These are phyloP conservation scores for Epinephelus awoara DNA, from an alignment of 2,797 vertebrate genomes.

Conservation along the genomic window DNA sequence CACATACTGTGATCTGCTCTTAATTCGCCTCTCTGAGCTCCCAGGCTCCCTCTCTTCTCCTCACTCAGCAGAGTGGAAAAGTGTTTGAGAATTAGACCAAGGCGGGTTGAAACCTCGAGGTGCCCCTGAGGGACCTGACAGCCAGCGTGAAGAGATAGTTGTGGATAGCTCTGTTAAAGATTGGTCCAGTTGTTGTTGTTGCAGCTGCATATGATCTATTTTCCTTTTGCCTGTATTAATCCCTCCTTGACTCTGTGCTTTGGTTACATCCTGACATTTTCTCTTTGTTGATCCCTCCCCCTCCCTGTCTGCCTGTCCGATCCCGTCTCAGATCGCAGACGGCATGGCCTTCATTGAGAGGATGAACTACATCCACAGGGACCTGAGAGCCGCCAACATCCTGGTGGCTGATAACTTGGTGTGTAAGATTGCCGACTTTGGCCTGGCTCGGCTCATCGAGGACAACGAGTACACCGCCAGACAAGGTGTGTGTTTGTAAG, in stretches of 20 bases:
- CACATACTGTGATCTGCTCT: slow-evolving; percentile 71
- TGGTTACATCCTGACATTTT: neutral
- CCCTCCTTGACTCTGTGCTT: neutral
- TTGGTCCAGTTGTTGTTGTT: slow-evolving; percentile 24
- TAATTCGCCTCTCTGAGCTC: slow-evolving; percentile 63
- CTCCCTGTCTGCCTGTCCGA: neutral
- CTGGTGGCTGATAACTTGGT: slow-evolving; percentile 97
- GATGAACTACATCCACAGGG: slow-evolving; percentile 99
- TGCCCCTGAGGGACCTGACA: slow-evolving; percentile 39
- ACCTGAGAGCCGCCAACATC: slow-evolving; percentile 98
- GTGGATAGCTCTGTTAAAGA: slow-evolving; percentile 31
- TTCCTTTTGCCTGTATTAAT: slow-evolving; percentile 1
- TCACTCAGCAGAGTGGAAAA: slow-evolving; percentile 50
- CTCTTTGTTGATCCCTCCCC: neutral
- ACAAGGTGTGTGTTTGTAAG: slow-evolving; percentile 88
- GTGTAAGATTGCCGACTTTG: slow-evolving; percentile 99
- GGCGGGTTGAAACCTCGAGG: slow-evolving; percentile 21
- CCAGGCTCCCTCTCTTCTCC: slow-evolving; percentile 25
- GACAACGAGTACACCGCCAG: slow-evolving; percentile 99
- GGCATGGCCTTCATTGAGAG: slow-evolving; percentile 99
- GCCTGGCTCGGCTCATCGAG: slow-evolving; percentile 97
- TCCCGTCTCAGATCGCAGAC: slow-evolving; percentile 90
- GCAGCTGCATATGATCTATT: neutral
- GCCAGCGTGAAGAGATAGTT: slow-evolving; percentile 16
- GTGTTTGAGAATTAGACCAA: slow-evolving; percentile 40